These are phyloP conservation scores for Micromesistius poutassou DNA, from an alignment of 2,797 vertebrate genomes.

Conservation along the genomic window DNA sequence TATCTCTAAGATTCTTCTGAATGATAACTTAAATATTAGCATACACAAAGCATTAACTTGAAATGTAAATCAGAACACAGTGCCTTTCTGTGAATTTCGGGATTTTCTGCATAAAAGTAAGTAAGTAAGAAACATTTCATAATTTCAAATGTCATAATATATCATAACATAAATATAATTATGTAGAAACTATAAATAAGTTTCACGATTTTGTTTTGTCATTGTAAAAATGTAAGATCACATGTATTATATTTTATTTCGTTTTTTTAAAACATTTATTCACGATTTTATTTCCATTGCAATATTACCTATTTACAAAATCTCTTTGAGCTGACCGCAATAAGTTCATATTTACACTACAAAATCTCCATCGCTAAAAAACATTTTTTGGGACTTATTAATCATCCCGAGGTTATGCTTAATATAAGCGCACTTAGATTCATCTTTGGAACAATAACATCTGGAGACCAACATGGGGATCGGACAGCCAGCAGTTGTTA, in stretches of 20 bases:
- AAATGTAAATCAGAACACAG: neutral
- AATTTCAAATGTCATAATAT: neutral
- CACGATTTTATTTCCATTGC: neutral
- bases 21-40: neutral
- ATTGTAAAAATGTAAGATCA: neutral
- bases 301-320: slow-evolving; percentile 50
- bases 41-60: neutral
- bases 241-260: slow-evolving; percentile 7
- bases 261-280: slow-evolving; percentile 10
- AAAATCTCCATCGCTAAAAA: slow-evolving; percentile 31
- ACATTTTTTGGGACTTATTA: slow-evolving; percentile 12
- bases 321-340: slow-evolving; percentile 18
- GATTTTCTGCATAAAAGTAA: neutral
- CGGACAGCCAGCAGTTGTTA: neutral
- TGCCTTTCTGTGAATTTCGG: neutral
- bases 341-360: slow-evolving; percentile 73
- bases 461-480: slow-evolving; percentile 1
- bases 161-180: neutral
- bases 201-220: neutral
- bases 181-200: neutral
- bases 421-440: slow-evolving; percentile 60
- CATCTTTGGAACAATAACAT: neutral
- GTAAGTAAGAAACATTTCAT: neutral
- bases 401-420: slow-evolving; percentile 45
- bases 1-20: neutral